A percentile compares a stretch with the other conserved stretches of the same genome.
Conservation (phyloP, 2,797 vertebrate genomes). For the Catharus ustulatus region DNA sequence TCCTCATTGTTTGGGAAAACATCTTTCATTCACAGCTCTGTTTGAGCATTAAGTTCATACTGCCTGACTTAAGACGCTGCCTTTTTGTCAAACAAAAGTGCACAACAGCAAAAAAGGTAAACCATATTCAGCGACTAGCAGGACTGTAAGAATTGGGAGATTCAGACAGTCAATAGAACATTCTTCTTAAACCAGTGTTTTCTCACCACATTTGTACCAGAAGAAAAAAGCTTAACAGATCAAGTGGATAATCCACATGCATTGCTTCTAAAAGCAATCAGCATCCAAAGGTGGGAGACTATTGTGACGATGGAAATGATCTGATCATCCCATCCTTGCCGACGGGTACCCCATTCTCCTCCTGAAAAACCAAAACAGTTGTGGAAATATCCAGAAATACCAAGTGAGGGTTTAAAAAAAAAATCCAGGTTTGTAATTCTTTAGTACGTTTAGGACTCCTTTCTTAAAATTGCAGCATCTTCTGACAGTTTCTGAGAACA, state of each 20-base stretch:
- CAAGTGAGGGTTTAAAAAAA: neutral
- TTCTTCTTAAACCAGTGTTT: neutral
- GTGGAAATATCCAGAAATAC: neutral
- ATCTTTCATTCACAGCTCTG: neutral
- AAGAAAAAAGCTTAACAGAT: neutral
- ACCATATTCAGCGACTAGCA: rapidly evolving
- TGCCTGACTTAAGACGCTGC: neutral
- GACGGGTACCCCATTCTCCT: neutral
- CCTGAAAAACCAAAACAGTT: neutral
- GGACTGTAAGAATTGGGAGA: neutral
- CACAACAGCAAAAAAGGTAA: neutral
- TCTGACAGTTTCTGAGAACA: neutral
- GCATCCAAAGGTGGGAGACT: neutral
- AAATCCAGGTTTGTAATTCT: neutral
- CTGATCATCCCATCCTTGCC: neutral
- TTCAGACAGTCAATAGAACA: neutral
- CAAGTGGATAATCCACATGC: neutral
- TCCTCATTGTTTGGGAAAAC: neutral
- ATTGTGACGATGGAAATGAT: neutral
- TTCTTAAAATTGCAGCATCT: neutral
- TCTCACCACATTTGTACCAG: neutral
- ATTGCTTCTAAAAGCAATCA: neutral
- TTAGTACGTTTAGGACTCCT: neutral
- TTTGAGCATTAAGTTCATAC: neutral
- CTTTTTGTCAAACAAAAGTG: neutral